Evolutionary conservation across 2,888 invertebrate genomes (phyloP).

Genomic region (Acanthoscelides obtectus): DNA sequence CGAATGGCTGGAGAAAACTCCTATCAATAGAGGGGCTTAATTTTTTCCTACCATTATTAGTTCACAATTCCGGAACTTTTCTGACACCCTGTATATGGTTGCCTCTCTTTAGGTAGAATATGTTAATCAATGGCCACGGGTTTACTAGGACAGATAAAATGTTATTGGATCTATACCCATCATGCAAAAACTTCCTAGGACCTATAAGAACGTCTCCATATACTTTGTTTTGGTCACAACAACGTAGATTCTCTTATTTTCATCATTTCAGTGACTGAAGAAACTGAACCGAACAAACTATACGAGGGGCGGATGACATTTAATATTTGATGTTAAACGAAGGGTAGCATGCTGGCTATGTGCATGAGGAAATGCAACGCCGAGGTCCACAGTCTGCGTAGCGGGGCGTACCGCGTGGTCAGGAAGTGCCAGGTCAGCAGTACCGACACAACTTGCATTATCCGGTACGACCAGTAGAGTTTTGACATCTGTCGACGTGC

Average conservation of each 20-base stretch:
- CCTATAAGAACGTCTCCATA: neutral
- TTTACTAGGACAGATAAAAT: too few species aligned
- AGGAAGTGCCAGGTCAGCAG: constrained; percentile 76
- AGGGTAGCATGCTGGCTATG: constrained; percentile 48
- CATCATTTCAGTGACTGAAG: neutral
- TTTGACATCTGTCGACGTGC: constrained; percentile 71
- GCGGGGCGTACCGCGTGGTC: constrained; percentile 58
- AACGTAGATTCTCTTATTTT: constrained; percentile 1
- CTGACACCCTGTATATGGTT: too few species aligned
- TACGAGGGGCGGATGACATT: neutral
- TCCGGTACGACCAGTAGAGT: constrained; percentile 55
- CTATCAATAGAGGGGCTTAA: too few species aligned
- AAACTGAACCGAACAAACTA: neutral
- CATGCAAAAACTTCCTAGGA: too few species aligned
- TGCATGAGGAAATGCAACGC: constrained; percentile 50
- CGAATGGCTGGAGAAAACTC: too few species aligned
- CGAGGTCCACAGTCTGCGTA: constrained; percentile 50
- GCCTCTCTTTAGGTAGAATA: too few species aligned
- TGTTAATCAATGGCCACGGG: too few species aligned
- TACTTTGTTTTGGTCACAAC: constrained; percentile 10
- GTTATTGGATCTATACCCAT: too few species aligned
- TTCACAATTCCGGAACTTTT: too few species aligned
- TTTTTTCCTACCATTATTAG: too few species aligned
- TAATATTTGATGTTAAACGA: constrained; percentile 29
- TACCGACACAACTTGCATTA: constrained; percentile 65